phyloP scores from a whole-genome alignment of 2,797 vertebrate genomes.

The Enteromius trimaculatus region DNA sequence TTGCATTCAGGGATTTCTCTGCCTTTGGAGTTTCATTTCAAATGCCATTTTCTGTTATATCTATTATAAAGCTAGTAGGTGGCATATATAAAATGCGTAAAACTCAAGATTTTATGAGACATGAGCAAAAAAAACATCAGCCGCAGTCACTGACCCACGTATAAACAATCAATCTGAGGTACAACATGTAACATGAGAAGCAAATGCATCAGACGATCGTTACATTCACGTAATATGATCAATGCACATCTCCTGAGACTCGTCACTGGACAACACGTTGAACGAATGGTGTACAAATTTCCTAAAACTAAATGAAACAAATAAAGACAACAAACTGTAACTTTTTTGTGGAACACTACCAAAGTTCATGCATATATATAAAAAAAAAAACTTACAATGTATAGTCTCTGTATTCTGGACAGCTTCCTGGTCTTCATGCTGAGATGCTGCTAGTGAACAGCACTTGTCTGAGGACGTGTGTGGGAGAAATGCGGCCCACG shows the following conservation, averaged over 20 bases:
- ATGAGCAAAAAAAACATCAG: not conserved
- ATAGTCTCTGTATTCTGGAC: slow-evolving; percentile 85
- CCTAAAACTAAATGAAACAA: not conserved
- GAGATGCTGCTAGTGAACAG: slow-evolving; percentile 34
- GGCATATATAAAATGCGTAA: not conserved
- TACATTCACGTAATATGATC: not conserved
- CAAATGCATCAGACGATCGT: not conserved
- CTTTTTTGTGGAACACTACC: not conserved
- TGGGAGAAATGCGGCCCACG: slow-evolving; percentile 58
- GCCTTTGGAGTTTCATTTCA: not conserved
- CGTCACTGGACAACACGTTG: not conserved
- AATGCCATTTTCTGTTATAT: not conserved
- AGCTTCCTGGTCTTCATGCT: slow-evolving; percentile 86
- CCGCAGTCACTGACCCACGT: not conserved
- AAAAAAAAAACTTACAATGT: slow-evolving; percentile 85
- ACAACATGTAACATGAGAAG: not conserved
- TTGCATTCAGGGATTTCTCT: too few species aligned
- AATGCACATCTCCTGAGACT: not conserved
- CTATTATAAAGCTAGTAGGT: not conserved
- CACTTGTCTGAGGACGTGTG: slow-evolving; percentile 53
- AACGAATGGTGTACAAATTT: not conserved
- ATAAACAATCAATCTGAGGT: not conserved
- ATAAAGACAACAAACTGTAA: not conserved
- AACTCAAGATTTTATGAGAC: not conserved
- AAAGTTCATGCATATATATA: slow-evolving; percentile 7